Evolutionary conservation across 2,113 vertebrate species (phyloP).

Genomic region (Thunnus maccoyii): DNA sequence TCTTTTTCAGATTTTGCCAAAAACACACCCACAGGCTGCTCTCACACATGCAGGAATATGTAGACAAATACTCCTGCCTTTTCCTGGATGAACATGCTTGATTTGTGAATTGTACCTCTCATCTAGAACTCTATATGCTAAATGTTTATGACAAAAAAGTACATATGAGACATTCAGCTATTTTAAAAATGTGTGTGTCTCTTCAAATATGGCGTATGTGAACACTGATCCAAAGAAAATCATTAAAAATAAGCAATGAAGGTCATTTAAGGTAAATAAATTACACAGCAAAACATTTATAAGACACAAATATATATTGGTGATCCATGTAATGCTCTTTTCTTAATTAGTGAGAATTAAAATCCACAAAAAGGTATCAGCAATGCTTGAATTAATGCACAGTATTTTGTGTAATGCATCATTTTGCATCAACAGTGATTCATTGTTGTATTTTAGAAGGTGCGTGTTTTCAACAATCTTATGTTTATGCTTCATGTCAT

Average conservation of each 20-base stretch:
- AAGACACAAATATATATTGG: neutral
- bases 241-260: neutral
- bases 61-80: neutral
- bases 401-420: neutral
- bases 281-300: neutral
- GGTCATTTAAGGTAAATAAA: neutral
- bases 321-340: neutral
- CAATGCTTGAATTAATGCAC: neutral
- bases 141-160: neutral
- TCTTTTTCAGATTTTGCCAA: neutral
- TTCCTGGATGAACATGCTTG: neutral
- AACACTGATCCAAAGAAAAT: neutral
- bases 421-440: constrained; percentile 14
- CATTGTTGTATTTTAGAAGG: neutral
- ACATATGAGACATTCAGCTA: neutral
- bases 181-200: neutral
- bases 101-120: neutral
- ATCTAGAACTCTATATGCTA: too few relatives aligned
- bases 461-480: neutral
- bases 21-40: neutral
- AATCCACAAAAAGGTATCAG: neutral
- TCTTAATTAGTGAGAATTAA: neutral
- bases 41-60: neutral
- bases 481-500: constrained; percentile 34
- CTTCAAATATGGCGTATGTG: neutral